These are phyloP conservation scores for Tipula lateralis DNA, from an alignment of 2,888 invertebrate species.

Conservation along the genomic window DNA sequence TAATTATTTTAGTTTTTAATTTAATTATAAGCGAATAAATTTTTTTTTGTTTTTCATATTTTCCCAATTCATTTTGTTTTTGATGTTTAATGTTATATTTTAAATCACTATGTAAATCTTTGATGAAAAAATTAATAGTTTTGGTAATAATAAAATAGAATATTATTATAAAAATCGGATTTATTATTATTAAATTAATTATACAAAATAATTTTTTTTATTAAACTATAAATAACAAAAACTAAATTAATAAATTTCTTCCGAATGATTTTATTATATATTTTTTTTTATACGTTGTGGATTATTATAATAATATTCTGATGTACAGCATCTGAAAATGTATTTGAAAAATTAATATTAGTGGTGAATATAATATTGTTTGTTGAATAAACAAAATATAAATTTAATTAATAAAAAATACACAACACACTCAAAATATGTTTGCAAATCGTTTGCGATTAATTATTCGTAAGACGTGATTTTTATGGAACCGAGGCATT, in stretches of 20 bases:
- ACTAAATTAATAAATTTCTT: not conserved
- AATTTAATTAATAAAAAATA: not conserved
- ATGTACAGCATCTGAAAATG: constrained; percentile 27
- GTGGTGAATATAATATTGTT: not conserved
- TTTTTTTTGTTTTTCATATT: not conserved
- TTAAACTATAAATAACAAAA: not conserved
- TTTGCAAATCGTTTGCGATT: not conserved
- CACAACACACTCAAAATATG: constrained; percentile 11
- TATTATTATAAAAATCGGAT: constrained; percentile 19
- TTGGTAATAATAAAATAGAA: not conserved
- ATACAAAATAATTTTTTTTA: not conserved
- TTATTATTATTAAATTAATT: not conserved
- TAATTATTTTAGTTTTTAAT: not conserved
- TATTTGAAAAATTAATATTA: not conserved
- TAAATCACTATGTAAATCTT: constrained; percentile 12
- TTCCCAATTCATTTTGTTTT: not conserved
- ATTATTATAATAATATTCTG: constrained; percentile 29
- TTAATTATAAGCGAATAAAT: constrained; percentile 19
- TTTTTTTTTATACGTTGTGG: not conserved
- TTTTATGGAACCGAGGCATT: too few relatives aligned
- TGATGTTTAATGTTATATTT: not conserved
- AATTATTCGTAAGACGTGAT: too few relatives aligned
- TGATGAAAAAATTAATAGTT: not conserved
- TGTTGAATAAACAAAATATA: not conserved
- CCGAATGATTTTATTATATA: not conserved